Evolutionary conservation across 2,797 vertebrate species (phyloP).

Genomic region (Enteromius fasciolatus): DNA sequence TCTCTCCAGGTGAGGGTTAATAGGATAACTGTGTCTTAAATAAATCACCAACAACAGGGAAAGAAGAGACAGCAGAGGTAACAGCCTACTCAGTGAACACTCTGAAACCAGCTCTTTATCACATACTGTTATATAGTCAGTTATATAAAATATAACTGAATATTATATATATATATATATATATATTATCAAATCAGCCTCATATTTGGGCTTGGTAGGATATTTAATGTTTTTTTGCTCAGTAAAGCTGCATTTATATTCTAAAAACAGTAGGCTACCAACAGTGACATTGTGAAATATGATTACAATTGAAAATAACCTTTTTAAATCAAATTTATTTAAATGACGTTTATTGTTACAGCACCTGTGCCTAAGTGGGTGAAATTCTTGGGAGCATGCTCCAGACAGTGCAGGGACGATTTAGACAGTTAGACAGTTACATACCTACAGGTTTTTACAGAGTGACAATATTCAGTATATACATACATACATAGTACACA

Average conservation of each 20-base stretch:
- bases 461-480: no score
- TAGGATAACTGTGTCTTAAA: slow-evolving; percentile 48
- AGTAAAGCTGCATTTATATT: not conserved
- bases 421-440: no score
- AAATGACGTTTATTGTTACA: no score
- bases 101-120: not conserved
- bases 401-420: no score
- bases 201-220: not conserved
- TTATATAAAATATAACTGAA: not conserved
- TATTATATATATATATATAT: not conserved
- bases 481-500: no score
- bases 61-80: slow-evolving; percentile 48
- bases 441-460: no score
- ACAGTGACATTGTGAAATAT: no score
- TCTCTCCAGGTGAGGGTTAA: slow-evolving; percentile 57
- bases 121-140: not conserved
- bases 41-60: slow-evolving; percentile 55
- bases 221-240: not conserved
- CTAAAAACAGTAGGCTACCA: not conserved
- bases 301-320: no score
- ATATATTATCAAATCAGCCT: not conserved
- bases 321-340: no score
- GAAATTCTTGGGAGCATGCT: no score
- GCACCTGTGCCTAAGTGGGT: no score
- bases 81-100: slow-evolving; percentile 41